Evolutionary conservation across 2,888 invertebrate species (phyloP), one percentile per base, ranked within the genome.

Genomic region (Synanthedon tipuliformis): DNA sequence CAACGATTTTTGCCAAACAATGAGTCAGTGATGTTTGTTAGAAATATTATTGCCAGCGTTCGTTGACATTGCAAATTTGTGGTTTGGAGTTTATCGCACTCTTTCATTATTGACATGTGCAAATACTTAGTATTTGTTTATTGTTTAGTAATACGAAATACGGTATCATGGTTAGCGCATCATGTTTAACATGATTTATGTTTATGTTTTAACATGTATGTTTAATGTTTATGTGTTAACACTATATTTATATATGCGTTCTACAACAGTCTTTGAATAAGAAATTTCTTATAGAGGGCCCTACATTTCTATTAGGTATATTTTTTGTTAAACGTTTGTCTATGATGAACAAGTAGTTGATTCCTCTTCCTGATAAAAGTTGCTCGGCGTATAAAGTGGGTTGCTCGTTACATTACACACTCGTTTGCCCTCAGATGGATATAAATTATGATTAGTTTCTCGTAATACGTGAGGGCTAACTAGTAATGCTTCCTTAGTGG

Each of bases 71-170:
- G 63, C 58, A 41, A 69, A 69, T 34, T 34, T 10, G 34, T 34
- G 8, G 80, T 75, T 78, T 81, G 41, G 68, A 70, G 80, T 75
- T 78, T 81, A 75, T 78, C 77, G 75, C 72, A 71, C 76, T 67
- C 61, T 53, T 49, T 49, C 23, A 16, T 18, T 49, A 49, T 49
- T 49, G 49, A 16, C 49, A 49, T 49, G 15, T 13, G 11, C 45
- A 45, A 45, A 45, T 45, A n/a, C n/a, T n/a, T n/a, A 15, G 5
- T 45, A n/a, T 45, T 45, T 45, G 45, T 45, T 3, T 45, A 13
- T 45, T 45, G 13, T 15, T 34, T 34, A 34, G 34, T 1, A 0
- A 34, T 3, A 10, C 34, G 10, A 34, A 34, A 34, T 34, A 34
- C 34, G 8, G 34, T 34, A 34, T 34, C 0, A 34, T 34, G 10